Evolutionary conservation across 2,113 vertebrate species (phyloP).

Genomic region (Labeo catla): DNA sequence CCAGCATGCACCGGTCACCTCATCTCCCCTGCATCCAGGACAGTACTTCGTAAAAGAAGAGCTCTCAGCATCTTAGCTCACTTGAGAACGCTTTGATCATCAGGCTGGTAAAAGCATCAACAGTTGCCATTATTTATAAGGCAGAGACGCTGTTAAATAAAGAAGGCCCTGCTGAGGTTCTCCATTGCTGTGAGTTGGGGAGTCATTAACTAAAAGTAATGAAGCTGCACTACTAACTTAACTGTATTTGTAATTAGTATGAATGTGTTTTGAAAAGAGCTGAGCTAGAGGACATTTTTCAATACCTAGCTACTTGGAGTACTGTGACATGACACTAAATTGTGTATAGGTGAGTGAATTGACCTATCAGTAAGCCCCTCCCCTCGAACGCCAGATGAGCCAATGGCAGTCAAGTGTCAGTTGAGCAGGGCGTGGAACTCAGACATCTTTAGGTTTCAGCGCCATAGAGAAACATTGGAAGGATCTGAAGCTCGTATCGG

Average conservation of each 20-base stretch:
- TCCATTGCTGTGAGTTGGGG: background rate
- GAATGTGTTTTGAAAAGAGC: constrained; percentile 4
- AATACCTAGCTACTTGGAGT: background rate
- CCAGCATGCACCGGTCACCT: constrained; percentile 18
- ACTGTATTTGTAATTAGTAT: background rate
- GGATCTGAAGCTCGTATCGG: too few relatives aligned
- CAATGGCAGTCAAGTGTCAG: too few relatives aligned
- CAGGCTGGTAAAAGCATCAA: constrained; percentile 3
- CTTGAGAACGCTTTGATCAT: constrained; percentile 13
- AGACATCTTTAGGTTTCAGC: too few relatives aligned
- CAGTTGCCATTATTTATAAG: constrained; percentile 16
- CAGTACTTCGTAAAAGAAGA: background rate
- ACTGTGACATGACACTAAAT: background rate
- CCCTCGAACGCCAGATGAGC: too few relatives aligned
- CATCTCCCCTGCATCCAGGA: background rate
- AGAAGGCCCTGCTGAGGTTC: background rate
- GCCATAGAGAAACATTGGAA: too few relatives aligned
- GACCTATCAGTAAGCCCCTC: background rate
- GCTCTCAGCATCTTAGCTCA: background rate
- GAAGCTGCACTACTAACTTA: background rate
- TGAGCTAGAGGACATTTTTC: background rate
- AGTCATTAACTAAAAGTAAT: background rate
- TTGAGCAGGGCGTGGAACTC: too few relatives aligned
- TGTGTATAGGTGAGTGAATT: background rate
- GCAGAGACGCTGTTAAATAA: constrained; percentile 20